These are phyloP conservation scores for Cyaniris semiargus DNA, from an alignment of 2,888 invertebrate genomes.

Conservation along the genomic window DNA sequence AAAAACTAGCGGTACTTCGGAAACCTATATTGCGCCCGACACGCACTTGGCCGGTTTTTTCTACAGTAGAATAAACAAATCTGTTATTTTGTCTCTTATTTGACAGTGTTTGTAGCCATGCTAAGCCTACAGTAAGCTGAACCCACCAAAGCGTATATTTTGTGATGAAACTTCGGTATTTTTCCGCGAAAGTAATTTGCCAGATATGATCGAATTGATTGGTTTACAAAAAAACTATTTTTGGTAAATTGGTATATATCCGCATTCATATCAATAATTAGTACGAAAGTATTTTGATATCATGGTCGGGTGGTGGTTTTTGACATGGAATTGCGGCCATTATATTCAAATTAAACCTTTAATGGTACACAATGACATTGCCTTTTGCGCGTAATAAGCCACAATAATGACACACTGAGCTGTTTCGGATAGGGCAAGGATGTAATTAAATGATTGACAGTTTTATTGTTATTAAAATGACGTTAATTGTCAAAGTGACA, in stretches of 20 bases:
- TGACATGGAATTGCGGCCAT: conserved; percentile 1
- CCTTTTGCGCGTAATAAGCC: background rate
- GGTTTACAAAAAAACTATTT: background rate
- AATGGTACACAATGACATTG: conserved; percentile 23
- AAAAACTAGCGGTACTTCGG: too few relatives aligned
- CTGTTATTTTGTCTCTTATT: too few relatives aligned
- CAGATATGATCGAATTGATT: too few relatives aligned
- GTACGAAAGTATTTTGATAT: background rate
- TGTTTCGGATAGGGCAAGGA: conserved; percentile 7
- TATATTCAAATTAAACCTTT: conserved; percentile 5
- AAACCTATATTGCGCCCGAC: too few relatives aligned
- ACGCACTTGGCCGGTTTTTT: too few relatives aligned
- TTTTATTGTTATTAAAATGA: conserved; percentile 4
- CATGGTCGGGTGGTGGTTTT: background rate
- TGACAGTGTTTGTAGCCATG: too few relatives aligned
- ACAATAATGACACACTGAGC: background rate
- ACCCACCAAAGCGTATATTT: too few relatives aligned
- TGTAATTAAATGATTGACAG: conserved; percentile 28
- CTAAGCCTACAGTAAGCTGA: too few relatives aligned
- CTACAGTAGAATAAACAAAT: too few relatives aligned
- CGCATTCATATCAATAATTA: background rate
- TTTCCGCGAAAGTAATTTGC: too few relatives aligned
- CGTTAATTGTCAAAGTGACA: conserved; percentile 17
- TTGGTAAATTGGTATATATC: background rate
- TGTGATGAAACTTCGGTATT: too few relatives aligned